Base-by-base conservation (phyloP, 2,113 vertebrate species). In the Emydura subglobosa region DNA sequence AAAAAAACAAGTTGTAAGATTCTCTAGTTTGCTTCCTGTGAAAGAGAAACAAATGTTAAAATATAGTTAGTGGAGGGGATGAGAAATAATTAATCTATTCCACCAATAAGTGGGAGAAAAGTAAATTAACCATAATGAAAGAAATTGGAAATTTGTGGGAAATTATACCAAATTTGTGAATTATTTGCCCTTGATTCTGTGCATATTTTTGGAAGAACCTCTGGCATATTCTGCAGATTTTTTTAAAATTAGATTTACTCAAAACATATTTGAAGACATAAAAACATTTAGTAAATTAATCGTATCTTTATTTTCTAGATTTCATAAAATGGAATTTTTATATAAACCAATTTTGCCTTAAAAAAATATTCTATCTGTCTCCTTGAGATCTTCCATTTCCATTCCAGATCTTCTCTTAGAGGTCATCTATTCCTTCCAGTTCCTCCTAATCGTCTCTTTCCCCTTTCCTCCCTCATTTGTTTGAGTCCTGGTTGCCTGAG, bases 61-160 rank as follows among this genome's bases (percentile, higher is more conserved):
- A 78, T 44, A 42, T 12, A 76, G n/a, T 21, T 78, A 78, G 74
- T 78, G 74, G 42, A 47, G 10, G 42, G 74, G 42, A 29, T 78
- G 39, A 27, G 74, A 47, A 78, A 14, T 53, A 89, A 3, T 59
- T 83, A 89, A 76, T 91, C 13, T 72, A 83, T 22, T n/a, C 61
- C 76, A 83, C 6, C 1, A 31, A 6, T 21, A 0, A 83, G 2
- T 87, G 80, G 47, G 47, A 92, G 25, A 59, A 92, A 89, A 87
- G 87, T 4, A 90, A 90, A 83, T 1, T 80, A 91, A 14, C 0
- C 72, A 11, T 85, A 91, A 53, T 42, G 7, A 78, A 47, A 47
- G 13, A 27, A 7, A 0, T 4, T 27, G 16, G 2, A 39, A 21
- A 24, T 83, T 19, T 5, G 1, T 0, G 7, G 50, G 29, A 85